These are phyloP conservation scores for Hemistola chrysoprasaria DNA, from an alignment of 2,888 invertebrate genomes.

Conservation along the genomic window DNA sequence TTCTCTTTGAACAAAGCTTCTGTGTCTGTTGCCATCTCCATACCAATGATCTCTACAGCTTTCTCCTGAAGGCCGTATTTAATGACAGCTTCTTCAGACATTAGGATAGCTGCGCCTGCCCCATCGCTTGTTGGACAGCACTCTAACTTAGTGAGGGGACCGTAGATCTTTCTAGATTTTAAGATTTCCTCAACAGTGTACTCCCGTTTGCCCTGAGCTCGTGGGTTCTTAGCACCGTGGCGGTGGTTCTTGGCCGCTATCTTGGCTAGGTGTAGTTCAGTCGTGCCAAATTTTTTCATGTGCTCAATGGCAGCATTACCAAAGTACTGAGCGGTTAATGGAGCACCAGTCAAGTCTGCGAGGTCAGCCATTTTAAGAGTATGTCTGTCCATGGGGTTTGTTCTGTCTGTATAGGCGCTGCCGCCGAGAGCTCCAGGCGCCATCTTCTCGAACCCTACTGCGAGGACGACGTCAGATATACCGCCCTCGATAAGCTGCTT, in stretches of 20 bases:
- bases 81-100: slow-evolving; percentile 94
- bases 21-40: slow-evolving; percentile 98
- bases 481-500: slow-evolving; percentile 97
- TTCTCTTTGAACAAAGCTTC: slow-evolving; percentile 91
- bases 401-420: slow-evolving; percentile 89
- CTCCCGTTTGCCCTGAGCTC: slow-evolving; percentile 96
- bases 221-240: slow-evolving; percentile 98
- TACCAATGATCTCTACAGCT: slow-evolving; percentile 97
- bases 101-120: slow-evolving; percentile 96
- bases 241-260: slow-evolving; percentile 99
- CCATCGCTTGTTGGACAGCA: slow-evolving; percentile 99
- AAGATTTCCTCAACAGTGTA: slow-evolving; percentile 95
- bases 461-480: slow-evolving; percentile 92
- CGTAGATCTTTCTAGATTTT: slow-evolving; percentile 93
- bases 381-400: slow-evolving; percentile 95
- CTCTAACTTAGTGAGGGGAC: slow-evolving; percentile 96
- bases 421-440: slow-evolving; percentile 92
- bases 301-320: slow-evolving; percentile 98
- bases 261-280: slow-evolving; percentile 96
- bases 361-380: slow-evolving; percentile 92
- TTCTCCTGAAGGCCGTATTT: slow-evolving; percentile 88
- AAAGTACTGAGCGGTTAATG: slow-evolving; percentile 97
- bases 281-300: slow-evolving; percentile 97
- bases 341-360: slow-evolving; percentile 90
- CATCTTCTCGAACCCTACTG: slow-evolving; percentile 99